phyloP scores from a whole-genome alignment of 1,140 invertebrate species.

The Drosophila ohnishii region DNA sequence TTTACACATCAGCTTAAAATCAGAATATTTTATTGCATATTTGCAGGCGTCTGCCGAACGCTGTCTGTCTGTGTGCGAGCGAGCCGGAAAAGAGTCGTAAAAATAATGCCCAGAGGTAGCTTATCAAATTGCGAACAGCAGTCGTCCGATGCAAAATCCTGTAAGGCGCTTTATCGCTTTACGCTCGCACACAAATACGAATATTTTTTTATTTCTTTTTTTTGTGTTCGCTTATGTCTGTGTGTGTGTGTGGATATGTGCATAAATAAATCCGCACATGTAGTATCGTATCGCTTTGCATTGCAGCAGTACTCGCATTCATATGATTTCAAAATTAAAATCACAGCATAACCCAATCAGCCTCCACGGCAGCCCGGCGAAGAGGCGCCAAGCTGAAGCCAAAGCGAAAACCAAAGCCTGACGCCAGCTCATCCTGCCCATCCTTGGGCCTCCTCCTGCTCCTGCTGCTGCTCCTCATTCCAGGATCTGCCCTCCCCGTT shows the following conservation, averaged over 20 bases:
- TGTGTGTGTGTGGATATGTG: conserved; percentile 18
- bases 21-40: conserved; percentile 78
- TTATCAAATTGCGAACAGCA: conserved; percentile 78
- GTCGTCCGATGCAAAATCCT: conserved; percentile 75
- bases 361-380: conserved; percentile 14
- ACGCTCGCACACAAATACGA: conserved; percentile 54
- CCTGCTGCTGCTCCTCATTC: background rate
- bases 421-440: conserved; percentile 8
- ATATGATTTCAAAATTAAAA: conserved; percentile 81
- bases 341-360: conserved; percentile 79
- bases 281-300: conserved; percentile 66
- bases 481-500: background rate
- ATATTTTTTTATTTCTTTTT: background rate
- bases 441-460: background rate
- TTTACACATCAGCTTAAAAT: conserved; percentile 77
- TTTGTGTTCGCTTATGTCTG: background rate
- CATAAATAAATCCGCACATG: conserved; percentile 77
- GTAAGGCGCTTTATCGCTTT: conserved; percentile 79
- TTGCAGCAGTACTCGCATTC: conserved; percentile 60
- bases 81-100: conserved; percentile 64
- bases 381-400: conserved; percentile 38
- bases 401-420: conserved; percentile 36
- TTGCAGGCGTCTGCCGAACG: conserved; percentile 51
- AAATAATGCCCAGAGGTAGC: conserved; percentile 77
- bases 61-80: conserved; percentile 31